Evolutionary conservation across 2,797 vertebrate genomes (phyloP).

Genomic region (Acropternis orthonyx): DNA sequence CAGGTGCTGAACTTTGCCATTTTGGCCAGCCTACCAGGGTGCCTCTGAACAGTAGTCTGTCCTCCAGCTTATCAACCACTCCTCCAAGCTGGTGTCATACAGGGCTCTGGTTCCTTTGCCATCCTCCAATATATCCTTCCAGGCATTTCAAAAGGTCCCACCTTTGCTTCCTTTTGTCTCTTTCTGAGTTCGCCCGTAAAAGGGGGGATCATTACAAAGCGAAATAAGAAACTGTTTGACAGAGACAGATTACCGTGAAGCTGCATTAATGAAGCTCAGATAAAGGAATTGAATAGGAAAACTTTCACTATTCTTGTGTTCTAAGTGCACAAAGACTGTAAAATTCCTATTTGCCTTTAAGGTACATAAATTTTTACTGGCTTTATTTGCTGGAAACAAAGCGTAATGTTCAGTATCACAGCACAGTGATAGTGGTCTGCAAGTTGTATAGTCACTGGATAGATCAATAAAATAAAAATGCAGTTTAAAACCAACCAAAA

Average conservation of each 20-base stretch:
- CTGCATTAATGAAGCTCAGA: background rate
- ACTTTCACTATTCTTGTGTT: background rate
- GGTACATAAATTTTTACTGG: slow-evolving; percentile 58
- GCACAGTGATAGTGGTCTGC: background rate
- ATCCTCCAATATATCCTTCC: background rate
- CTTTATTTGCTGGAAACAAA: slow-evolving; percentile 42
- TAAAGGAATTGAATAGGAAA: background rate
- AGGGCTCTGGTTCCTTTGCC: background rate
- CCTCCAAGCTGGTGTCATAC: background rate
- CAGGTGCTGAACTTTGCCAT: background rate
- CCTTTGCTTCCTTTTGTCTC: background rate
- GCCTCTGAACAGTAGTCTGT: background rate
- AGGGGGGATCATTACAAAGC: background rate
- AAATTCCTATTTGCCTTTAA: slow-evolving; percentile 47
- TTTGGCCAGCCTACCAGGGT: background rate
- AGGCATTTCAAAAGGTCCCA: background rate
- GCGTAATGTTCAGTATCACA: slow-evolving; percentile 1
- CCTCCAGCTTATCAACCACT: background rate
- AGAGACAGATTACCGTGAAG: background rate
- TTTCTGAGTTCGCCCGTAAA: background rate
- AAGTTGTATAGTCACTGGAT: background rate
- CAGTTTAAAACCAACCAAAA: slow-evolving; percentile 36
- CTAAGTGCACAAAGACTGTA: background rate
- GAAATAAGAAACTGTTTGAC: background rate
- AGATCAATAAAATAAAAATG: slow-evolving; percentile 54